Base-by-base conservation (phyloP, 1,140 invertebrate species). In the Monochamus saltuarius region DNA sequence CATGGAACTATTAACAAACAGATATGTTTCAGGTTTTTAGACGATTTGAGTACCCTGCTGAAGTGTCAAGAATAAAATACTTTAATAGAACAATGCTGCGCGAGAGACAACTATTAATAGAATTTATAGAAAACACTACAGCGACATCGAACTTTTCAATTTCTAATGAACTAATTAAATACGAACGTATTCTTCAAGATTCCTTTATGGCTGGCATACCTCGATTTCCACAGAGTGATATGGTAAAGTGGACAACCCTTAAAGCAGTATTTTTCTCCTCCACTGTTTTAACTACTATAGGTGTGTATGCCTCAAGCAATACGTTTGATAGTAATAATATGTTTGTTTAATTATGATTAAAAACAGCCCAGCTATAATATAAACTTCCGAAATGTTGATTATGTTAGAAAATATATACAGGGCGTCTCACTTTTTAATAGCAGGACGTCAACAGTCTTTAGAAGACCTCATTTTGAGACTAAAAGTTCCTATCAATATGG, bases 241-340 rank as follows among this genome's bases (percentile, higher is more conserved):
- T 67, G 52, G 85, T 88, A 65, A 84, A 86, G 70, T 92, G 89
- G 89, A 89, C 85, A 67, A 83, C 87, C 59, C 76, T 90, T 16
- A 89, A 91, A 76, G 87, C 89, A 1, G 87, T 91, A 34, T 92
- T 92, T 74, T 92, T 92, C 72, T 89, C 89, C 40, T 90, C 89
- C 13, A 92, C 90, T 49, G 89, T 92, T 64, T 81, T 91, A 68
- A 92, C 90, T 36, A 92, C 90, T 35, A 92, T 92, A 76, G 88
- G 88, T 89, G 77, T 78, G 79, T 29, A 29, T 29, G n/a, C n/a
- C n/a, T n/a, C n/a, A n/a, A n/a, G n/a, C n/a, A n/a, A n/a, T n/a
- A n/a, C n/a, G n/a, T n/a, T n/a, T n/a, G n/a, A n/a, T n/a, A n/a
- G n/a, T n/a, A n/a, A n/a, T n/a, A n/a, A n/a, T n/a, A n/a, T n/a